Conservation (phyloP, 2,113 vertebrate species). For the Esox niger region DNA sequence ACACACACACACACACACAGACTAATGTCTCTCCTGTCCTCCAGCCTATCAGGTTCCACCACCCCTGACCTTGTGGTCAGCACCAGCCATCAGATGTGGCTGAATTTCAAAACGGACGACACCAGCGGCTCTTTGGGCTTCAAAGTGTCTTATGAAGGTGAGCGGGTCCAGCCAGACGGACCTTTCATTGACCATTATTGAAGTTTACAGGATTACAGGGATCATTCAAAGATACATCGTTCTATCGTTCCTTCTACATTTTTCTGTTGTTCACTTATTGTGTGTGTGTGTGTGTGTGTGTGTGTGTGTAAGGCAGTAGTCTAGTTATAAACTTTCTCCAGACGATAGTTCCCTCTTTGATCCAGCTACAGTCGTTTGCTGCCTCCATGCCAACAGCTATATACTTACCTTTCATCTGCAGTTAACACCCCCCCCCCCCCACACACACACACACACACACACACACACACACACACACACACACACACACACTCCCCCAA, state of each 20-base stretch:
- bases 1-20: background rate
- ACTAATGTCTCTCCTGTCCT: background rate
- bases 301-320: slow-evolving; percentile 4
- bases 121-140: slow-evolving; percentile 93
- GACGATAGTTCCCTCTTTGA: too few species aligned
- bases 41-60: slow-evolving; percentile 87
- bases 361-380: too few species aligned
- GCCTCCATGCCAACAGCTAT: too few species aligned
- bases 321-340: too few species aligned
- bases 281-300: slow-evolving; percentile 17
- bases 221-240: background rate
- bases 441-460: too few species aligned
- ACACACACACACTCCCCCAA: too few species aligned
- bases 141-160: slow-evolving; percentile 96
- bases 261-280: background rate
- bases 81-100: slow-evolving; percentile 98
- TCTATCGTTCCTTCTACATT: background rate
- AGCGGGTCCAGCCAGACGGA: slow-evolving; percentile 2
- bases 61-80: slow-evolving; percentile 97
- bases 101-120: slow-evolving; percentile 95
- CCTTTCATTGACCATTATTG: too few species aligned
- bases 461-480: too few species aligned
- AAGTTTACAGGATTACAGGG: too few species aligned
- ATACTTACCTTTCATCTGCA: too few species aligned
- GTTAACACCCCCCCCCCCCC: too few species aligned